phyloP scores from a whole-genome alignment of 1,140 invertebrate species.

The Calosoma granatense region DNA sequence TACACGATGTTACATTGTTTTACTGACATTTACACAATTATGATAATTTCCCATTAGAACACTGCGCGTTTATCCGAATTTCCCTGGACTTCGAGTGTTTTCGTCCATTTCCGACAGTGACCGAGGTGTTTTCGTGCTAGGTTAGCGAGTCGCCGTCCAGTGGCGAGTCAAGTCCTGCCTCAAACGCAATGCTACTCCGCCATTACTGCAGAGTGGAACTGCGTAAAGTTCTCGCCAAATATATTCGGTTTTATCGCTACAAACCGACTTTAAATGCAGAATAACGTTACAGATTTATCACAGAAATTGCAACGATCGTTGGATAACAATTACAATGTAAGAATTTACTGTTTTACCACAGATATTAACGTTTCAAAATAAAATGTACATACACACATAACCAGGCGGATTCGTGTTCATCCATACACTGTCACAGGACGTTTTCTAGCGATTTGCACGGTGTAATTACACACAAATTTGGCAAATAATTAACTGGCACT shows the following conservation, averaged over 20 bases:
- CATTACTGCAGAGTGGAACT: conserved; percentile 35
- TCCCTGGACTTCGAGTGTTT: background rate
- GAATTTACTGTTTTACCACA: conserved; percentile 29
- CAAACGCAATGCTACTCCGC: conserved; percentile 37
- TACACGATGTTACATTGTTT: too few species aligned
- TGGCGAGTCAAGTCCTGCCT: conserved; percentile 33
- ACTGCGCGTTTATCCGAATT: too few species aligned
- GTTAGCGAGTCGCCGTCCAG: conserved; percentile 17
- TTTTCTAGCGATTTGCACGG: too few species aligned
- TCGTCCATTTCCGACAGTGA: background rate
- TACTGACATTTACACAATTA: too few species aligned
- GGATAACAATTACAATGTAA: conserved; percentile 60
- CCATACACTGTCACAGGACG: conserved; percentile 10
- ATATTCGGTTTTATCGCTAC: conserved; percentile 35
- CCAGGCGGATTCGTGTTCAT: conserved; percentile 11
- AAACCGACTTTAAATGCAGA: conserved; percentile 43
- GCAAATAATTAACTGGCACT: too few species aligned
- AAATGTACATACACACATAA: conserved; percentile 2
- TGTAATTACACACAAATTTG: too few species aligned
- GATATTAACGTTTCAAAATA: background rate
- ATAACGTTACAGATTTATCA: conserved; percentile 50
- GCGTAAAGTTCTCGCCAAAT: conserved; percentile 32
- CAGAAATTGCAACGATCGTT: conserved; percentile 53
- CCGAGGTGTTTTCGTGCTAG: conserved; percentile 6
- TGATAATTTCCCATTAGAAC: too few species aligned